These are phyloP conservation scores for Barbus barbus DNA, from an alignment of 2,113 vertebrate species.

Conservation along the genomic window DNA sequence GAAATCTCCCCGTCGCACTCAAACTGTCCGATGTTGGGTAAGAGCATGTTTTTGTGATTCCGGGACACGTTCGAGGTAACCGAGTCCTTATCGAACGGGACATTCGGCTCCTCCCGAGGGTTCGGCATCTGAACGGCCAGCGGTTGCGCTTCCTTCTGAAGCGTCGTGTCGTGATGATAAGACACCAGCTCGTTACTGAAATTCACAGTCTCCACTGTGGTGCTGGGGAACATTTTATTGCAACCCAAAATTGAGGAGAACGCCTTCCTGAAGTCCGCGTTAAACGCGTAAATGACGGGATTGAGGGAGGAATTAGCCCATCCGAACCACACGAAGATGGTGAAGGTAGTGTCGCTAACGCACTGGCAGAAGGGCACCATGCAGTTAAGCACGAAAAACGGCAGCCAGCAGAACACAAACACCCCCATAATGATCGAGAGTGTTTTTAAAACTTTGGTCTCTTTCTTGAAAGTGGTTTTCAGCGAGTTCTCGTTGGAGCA, in stretches of 20 bases:
- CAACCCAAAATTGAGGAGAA: constrained; percentile 74
- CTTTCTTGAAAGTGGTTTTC: constrained; percentile 79
- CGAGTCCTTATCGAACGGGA: constrained; percentile 64
- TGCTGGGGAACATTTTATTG: constrained; percentile 59
- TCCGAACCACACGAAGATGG: constrained; percentile 76
- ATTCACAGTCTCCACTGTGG: constrained; percentile 66
- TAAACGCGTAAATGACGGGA: constrained; percentile 77
- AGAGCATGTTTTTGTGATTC: constrained; percentile 56
- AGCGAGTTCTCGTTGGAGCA: constrained; percentile 71
- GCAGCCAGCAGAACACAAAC: constrained; percentile 78
- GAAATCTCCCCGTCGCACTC: constrained; percentile 67
- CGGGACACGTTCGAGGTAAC: constrained; percentile 56
- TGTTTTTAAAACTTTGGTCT: constrained; percentile 81
- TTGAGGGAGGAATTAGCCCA: constrained; percentile 78
- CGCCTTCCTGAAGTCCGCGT: constrained; percentile 71
- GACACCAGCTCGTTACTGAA: constrained; percentile 73
- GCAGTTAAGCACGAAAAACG: constrained; percentile 80
- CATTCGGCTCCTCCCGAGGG: constrained; percentile 50
- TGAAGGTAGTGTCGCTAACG: constrained; percentile 72
- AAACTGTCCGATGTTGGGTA: constrained; percentile 63
- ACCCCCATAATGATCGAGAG: constrained; percentile 79
- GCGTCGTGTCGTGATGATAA: constrained; percentile 70
- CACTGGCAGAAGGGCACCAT: constrained; percentile 78
- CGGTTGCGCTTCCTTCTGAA: constrained; percentile 66
- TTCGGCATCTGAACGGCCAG: constrained; percentile 58